Percentiles rank a stretch among this genome's conserved stretches.
Conservation (phyloP, 2,797 vertebrate genomes). For the Diceros bicornis region DNA sequence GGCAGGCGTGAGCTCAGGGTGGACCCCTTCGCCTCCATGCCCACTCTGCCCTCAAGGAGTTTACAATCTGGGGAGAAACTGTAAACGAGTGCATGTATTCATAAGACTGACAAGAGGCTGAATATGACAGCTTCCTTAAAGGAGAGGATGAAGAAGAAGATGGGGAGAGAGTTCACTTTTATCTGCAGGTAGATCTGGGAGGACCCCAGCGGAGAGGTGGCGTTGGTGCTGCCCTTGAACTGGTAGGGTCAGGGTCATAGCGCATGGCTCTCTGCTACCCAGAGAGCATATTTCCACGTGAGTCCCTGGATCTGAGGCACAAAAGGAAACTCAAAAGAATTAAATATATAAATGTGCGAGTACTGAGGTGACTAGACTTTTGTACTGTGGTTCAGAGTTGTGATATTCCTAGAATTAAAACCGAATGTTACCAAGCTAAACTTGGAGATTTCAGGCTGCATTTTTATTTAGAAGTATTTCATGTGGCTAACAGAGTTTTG, state of each 20-base stretch:
- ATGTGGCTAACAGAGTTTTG: not conserved
- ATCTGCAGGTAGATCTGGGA: not conserved
- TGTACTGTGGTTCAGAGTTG: not conserved
- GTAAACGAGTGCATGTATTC: not conserved
- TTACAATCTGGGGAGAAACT: not conserved
- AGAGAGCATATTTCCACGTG: not conserved
- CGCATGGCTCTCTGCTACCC: not conserved
- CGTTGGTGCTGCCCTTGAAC: too few relatives aligned
- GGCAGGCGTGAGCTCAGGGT: not conserved
- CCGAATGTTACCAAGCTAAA: not conserved
- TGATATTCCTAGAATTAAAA: not conserved
- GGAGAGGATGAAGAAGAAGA: not conserved
- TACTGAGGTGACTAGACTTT: not conserved
- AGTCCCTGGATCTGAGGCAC: not conserved
- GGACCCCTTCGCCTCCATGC: not conserved
- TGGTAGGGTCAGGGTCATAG: too few relatives aligned
- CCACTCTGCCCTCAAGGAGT: not conserved
- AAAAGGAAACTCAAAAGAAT: not conserved
- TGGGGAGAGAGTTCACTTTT: not conserved
- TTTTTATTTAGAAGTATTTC: slow-evolving; percentile 50
- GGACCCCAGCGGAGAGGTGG: not conserved
- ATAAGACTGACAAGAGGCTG: not conserved
- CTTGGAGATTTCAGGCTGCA: not conserved
- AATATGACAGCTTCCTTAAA: not conserved
- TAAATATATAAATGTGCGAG: not conserved